Evolutionary conservation across 1,140 invertebrate genomes (phyloP), one percentile per base, ranked within the genome.

Genomic region (Tribolium madens): DNA sequence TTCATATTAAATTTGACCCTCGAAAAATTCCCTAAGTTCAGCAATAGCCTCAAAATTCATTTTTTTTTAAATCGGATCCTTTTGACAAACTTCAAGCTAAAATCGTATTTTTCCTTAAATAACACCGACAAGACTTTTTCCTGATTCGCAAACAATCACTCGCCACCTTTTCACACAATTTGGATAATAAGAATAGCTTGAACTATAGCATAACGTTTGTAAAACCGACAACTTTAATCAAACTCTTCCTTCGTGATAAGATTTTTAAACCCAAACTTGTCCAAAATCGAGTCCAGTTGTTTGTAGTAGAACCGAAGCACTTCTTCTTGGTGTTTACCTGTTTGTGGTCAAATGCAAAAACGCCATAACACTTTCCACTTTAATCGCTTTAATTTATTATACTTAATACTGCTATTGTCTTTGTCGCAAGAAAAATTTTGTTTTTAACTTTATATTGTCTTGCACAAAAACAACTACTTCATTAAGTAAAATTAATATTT

Each of bases 291-390:
- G 0, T 57, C 76, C 17, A 87, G 85, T 3, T 81, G 79, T 0
- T 79, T 42, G 53, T 80, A 86, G 78, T 87, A 87, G 15, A 84
- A 78, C 3, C 80, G 47, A 7, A 86, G 72, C 1, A 87, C 31
- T 70, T 82, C 52, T 6, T 31, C 70, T 72, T 86, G 84, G 50
- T 87, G 72, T n/a, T 76, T 13, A 3, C 2, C 82, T 78, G 3
- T 82, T 81, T 0, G 83, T 81, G 33, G 82, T 84, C 0, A 87
- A 60, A 74, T 86, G 86, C 0, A 88, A 47, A 1, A 87, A 78
- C 5, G 83, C 81, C 1, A 84, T 75, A 0, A 87, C 57, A 71
- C n/a, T n/a, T n/a, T n/a, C n/a, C 21, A 26, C 3, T 26, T 26
- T 26, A 26, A 26, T 26, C 21, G 21, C 21, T 4, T 5, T 26